These are phyloP conservation scores for Columba livia DNA, from an alignment of 2,113 vertebrate species.

Conservation along the genomic window DNA sequence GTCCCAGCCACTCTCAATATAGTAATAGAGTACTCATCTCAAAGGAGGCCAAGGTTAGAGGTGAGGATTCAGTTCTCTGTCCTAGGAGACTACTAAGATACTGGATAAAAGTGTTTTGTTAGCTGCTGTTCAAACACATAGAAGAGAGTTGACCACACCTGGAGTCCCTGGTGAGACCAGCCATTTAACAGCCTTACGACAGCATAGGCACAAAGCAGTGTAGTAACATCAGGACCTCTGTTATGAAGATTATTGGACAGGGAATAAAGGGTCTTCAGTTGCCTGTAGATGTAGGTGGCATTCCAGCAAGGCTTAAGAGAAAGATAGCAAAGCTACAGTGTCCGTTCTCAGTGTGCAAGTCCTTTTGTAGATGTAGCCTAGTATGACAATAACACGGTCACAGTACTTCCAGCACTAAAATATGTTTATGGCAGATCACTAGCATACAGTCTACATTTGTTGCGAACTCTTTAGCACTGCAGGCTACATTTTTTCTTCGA, in stretches of 20 bases:
- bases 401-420: neutral
- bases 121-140: neutral
- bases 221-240: neutral
- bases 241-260: neutral
- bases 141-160: neutral
- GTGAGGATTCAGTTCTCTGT: conserved; percentile 26
- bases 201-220: neutral
- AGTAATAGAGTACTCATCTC: neutral
- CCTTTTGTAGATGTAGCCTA: neutral
- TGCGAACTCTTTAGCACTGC: neutral
- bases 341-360: fast-evolving
- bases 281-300: neutral
- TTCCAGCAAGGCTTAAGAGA: neutral
- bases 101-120: neutral
- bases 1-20: neutral
- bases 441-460: neutral
- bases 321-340: neutral
- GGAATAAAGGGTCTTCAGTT: neutral
- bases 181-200: neutral
- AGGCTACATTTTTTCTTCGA: neutral
- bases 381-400: neutral
- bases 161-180: neutral
- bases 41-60: neutral
- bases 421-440: neutral
- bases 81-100: neutral